Evolutionary conservation across 1,140 invertebrate genomes (phyloP).

Genomic region (Anthonomus grandis): DNA sequence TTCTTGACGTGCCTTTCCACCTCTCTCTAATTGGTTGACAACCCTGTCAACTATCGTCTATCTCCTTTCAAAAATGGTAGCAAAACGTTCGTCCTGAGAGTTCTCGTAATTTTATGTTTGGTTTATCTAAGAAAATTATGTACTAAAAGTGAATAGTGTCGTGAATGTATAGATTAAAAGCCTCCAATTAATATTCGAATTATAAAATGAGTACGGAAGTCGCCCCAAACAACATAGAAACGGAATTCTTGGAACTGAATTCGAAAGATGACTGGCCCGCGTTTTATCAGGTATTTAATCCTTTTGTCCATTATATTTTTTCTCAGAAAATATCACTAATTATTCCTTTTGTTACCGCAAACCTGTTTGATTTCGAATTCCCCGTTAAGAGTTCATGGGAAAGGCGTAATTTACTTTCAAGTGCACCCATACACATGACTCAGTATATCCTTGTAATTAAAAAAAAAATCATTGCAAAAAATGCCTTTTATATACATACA

Average conservation of each 20-base stretch:
- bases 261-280: conserved; percentile 60
- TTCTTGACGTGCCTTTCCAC: too few species aligned
- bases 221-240: conserved; percentile 57
- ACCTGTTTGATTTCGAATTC: conserved; percentile 1
- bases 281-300: conserved; percentile 63
- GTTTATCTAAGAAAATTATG: too few species aligned
- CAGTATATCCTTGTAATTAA: conserved; percentile 17
- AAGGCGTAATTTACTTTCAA: background rate
- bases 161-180: conserved; percentile 16
- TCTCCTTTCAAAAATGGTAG: too few species aligned
- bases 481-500: conserved; percentile 1
- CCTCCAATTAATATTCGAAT: background rate
- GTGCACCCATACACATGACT: background rate
- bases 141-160: too few species aligned
- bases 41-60: too few species aligned
- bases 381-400: background rate
- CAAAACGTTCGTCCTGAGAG: too few species aligned
- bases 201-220: conserved; percentile 38
- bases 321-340: background rate
- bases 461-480: conserved; percentile 9
- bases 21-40: too few species aligned
- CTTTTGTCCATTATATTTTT: conserved; percentile 13
- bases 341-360: background rate
- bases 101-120: too few species aligned
- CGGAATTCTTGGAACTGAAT: conserved; percentile 65